A percentile compares a stretch with the other conserved stretches of the same genome.
phyloP scores from a whole-genome alignment of 2,113 vertebrate species.

The Melanotaenia duboulayi region DNA sequence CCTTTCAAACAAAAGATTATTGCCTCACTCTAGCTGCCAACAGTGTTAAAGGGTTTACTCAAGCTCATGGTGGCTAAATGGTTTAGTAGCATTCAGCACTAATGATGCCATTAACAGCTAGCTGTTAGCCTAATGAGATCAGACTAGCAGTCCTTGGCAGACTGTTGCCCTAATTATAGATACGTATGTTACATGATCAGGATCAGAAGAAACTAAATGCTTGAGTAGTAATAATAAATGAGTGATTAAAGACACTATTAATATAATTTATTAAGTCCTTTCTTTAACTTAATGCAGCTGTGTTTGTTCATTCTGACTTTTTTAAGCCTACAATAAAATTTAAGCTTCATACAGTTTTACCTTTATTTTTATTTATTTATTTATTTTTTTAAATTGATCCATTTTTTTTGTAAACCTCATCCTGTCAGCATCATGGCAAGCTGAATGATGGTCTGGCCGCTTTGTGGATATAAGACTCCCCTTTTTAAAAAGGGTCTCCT shows the following conservation, averaged over 20 bases:
- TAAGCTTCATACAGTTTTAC: no score
- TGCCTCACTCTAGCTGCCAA: conserved; percentile 6
- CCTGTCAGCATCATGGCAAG: no score
- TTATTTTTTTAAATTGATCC: no score
- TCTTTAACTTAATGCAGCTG: no score
- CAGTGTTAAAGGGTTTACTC: conserved; percentile 56
- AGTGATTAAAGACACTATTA: neutral
- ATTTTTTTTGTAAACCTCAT: no score
- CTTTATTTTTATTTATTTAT: no score
- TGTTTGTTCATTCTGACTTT: no score
- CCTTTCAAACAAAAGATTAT: conserved; percentile 17
- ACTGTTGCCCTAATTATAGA: conserved; percentile 11
- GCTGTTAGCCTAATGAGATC: conserved; percentile 70
- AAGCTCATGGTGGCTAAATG: conserved; percentile 50
- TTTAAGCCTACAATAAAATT: neutral
- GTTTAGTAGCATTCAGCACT: conserved; percentile 54
- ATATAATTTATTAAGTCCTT: neutral
- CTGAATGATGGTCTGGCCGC: no score
- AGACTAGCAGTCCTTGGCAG: conserved; percentile 32
- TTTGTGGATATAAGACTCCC: no score
- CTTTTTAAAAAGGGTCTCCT: no score
- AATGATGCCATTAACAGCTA: conserved; percentile 60
- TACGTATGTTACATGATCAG: conserved; percentile 31
- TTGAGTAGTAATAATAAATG: neutral
- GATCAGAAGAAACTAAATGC: conserved; percentile 39